Evolutionary conservation across 2,797 vertebrate species (phyloP).

Genomic region (Rhinichthys osculus): DNA sequence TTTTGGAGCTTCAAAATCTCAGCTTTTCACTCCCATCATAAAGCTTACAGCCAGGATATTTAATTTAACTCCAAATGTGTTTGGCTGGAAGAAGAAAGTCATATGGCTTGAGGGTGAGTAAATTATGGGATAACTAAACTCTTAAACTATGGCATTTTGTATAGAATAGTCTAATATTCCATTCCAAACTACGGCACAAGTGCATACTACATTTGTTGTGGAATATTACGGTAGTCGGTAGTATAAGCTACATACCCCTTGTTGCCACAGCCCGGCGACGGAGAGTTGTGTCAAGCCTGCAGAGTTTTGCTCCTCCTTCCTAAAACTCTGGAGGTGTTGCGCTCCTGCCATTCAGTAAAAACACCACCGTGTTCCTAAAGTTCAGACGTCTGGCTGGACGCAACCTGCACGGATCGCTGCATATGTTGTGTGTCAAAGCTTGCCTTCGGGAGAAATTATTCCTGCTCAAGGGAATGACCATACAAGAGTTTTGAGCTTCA

Average conservation of each 20-base stretch:
- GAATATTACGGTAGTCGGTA: background rate
- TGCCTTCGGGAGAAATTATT: background rate
- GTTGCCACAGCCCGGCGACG: conserved; percentile 28
- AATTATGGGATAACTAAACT: too few relatives aligned
- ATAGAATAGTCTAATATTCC: background rate
- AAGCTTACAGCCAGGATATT: too few relatives aligned
- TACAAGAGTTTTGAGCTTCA: background rate
- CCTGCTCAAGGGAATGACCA: background rate
- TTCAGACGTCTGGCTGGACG: conserved; percentile 18
- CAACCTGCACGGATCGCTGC: background rate
- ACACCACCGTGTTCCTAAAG: background rate
- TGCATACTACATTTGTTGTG: background rate
- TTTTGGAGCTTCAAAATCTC: too few relatives aligned
- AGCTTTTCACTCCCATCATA: too few relatives aligned
- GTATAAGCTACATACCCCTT: background rate
- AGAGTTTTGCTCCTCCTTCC: conserved; percentile 35
- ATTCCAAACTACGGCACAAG: background rate
- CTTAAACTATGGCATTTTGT: background rate
- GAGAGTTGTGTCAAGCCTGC: conserved; percentile 27
- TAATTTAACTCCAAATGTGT: too few relatives aligned
- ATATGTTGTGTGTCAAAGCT: background rate
- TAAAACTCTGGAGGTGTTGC: conserved; percentile 37
- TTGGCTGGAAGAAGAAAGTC: too few relatives aligned
- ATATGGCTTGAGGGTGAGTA: too few relatives aligned
- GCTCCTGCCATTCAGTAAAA: conserved; percentile 33